phyloP scores from a whole-genome alignment of 2,113 vertebrate species.

The Sylvilagus bachmani region DNA sequence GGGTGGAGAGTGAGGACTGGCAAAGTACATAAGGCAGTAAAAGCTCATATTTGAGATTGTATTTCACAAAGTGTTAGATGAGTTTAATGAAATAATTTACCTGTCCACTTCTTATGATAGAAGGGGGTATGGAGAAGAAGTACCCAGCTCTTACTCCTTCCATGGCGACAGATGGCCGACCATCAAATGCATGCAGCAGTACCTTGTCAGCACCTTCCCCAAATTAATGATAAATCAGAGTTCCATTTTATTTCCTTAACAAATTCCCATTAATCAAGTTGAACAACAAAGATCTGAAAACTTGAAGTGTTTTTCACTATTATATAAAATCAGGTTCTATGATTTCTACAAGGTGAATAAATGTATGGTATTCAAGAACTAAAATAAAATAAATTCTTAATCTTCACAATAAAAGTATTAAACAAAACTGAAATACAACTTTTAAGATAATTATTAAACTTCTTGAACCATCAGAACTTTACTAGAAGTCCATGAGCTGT shows the following conservation, averaged over 20 bases:
- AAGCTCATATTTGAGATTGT: background rate
- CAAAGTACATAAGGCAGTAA: background rate
- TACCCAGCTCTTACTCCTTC: slow-evolving; percentile 96
- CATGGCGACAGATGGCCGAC: slow-evolving; percentile 96
- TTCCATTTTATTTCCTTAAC: background rate
- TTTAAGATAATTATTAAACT: slow-evolving; percentile 23
- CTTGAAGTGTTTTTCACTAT: background rate
- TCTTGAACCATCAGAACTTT: background rate
- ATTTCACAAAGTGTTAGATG: background rate
- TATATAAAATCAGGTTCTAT: background rate
- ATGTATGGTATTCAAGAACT: background rate
- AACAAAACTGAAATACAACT: background rate
- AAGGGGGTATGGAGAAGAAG: slow-evolving; percentile 97
- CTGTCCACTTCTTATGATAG: slow-evolving; percentile 96
- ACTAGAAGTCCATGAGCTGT: background rate
- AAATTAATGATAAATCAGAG: slow-evolving; percentile 26
- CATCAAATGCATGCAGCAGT: slow-evolving; percentile 98
- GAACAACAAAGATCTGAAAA: background rate
- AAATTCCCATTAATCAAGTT: background rate
- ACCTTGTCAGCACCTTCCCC: slow-evolving; percentile 92
- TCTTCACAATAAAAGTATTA: slow-evolving; percentile 38
- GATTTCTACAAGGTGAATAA: background rate
- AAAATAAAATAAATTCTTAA: slow-evolving; percentile 31
- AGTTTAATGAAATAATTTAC: slow-evolving; percentile 81
- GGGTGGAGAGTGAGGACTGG: background rate